Conservation (phyloP, 2,113 vertebrate species). For the Atrichornis clamosus region DNA sequence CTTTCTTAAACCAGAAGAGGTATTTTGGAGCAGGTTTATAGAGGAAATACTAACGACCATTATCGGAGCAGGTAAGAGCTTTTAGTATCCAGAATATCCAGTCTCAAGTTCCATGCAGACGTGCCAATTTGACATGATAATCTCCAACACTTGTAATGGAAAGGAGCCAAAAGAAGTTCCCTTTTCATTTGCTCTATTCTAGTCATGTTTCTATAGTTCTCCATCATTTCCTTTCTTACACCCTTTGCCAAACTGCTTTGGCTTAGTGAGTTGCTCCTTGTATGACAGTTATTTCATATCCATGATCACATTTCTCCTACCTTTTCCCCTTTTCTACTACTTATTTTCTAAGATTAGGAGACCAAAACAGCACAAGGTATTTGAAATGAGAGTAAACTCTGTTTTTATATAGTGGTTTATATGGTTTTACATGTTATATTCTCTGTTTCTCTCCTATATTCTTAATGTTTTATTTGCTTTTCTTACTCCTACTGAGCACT, state of each 20-base stretch:
- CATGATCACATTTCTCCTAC: background rate
- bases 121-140: background rate
- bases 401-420: background rate
- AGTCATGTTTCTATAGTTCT: background rate
- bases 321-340: background rate
- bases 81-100: background rate
- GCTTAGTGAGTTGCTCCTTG: background rate
- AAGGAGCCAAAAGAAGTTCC: background rate
- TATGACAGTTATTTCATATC: background rate
- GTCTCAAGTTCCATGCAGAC: background rate
- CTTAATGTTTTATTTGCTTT: background rate
- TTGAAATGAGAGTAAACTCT: background rate
- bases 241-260: background rate
- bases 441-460: background rate
- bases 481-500: background rate
- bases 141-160: background rate
- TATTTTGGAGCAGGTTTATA: background rate
- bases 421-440: background rate
- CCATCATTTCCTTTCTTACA: background rate
- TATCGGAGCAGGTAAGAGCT: background rate
- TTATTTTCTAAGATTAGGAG: background rate
- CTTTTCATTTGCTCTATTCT: background rate
- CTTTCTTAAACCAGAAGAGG: background rate
- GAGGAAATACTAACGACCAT: background rate
- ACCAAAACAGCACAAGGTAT: background rate